These are phyloP conservation scores for Tachina lurida DNA, from an alignment of 2,888 invertebrate species.

Conservation along the genomic window DNA sequence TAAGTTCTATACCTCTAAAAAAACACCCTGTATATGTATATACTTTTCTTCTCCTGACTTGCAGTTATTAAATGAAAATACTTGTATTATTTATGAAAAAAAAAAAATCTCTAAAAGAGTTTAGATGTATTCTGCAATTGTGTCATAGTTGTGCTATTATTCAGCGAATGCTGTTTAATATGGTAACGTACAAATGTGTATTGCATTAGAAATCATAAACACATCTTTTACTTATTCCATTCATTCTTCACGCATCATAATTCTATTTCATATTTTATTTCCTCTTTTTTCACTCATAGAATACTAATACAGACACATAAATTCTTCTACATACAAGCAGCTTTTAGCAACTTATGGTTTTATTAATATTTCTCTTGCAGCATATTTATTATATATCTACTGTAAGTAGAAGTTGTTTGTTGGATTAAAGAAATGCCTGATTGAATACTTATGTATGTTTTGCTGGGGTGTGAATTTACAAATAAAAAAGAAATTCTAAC, in stretches of 20 bases:
- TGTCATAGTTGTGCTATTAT: conserved; percentile 2
- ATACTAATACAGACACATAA: conserved; percentile 8
- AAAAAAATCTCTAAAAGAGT: not conserved
- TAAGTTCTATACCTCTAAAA: no score
- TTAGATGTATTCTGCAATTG: not conserved
- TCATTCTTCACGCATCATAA: conserved; percentile 26
- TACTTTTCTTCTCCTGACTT: conserved; percentile 10
- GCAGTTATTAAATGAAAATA: conserved; percentile 34
- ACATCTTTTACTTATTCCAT: conserved; percentile 28
- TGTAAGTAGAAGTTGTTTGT: conserved; percentile 14
- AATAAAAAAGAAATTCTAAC: not conserved
- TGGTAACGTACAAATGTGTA: not conserved
- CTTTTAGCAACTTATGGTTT: conserved; percentile 20
- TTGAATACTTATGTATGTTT: conserved; percentile 1
- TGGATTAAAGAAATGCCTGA: conserved; percentile 5
- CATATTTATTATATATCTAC: conserved; percentile 23
- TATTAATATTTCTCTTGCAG: not conserved
- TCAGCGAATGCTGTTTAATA: conserved; percentile 16
- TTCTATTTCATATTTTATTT: conserved; percentile 27
- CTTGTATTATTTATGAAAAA: not conserved
- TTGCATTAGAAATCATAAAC: conserved; percentile 42
- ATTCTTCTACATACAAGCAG: conserved; percentile 5
- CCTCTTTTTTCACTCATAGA: not conserved
- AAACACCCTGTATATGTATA: no score
- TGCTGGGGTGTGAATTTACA: not conserved